Base-by-base conservation (phyloP, 2,888 invertebrate genomes). In the Cristatella mucedo region DNA sequence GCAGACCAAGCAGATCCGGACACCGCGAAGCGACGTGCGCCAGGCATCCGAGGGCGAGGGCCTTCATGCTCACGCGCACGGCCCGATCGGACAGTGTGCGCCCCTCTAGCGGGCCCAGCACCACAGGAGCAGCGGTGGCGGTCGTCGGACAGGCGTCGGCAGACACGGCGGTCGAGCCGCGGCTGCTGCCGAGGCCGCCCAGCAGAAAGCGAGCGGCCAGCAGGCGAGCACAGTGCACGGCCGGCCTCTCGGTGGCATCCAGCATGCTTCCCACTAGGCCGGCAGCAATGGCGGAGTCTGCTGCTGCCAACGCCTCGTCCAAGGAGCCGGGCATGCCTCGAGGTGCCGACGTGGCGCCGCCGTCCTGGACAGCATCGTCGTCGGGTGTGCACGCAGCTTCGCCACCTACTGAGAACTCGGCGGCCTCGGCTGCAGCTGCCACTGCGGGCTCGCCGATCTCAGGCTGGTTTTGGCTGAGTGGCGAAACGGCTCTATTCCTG, bases 11-110 rank as follows among this genome's bases (percentile, higher is more conserved):
- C n/a, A n/a, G n/a, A n/a, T n/a, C n/a, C n/a, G n/a, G n/a, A n/a
- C n/a, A n/a, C n/a, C n/a, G n/a, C n/a, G n/a, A n/a, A n/a, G 85
- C 66, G 40, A 83, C 75, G 49, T 77, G 76, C 0, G 78, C 76
- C 18, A 91, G 62, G 57, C 85, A 86, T 40, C 75, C 75, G n/a
- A 91, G 59, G 0, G 87, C 82, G 26, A 89, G 73, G 5, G 82
- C 78, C 67, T 91, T 89, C 1, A 87, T 81, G 42, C 89, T 89
- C 21, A 93, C 85, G 24, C 91, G 73, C 24, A 82, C 77, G 18
- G 70, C 69, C 61, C 75, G 74, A n/a, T n/a, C n/a, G n/a, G n/a
- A n/a, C n/a, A n/a, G n/a, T n/a, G n/a, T n/a, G n/a, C n/a, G n/a
- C n/a, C n/a, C n/a, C n/a, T n/a, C n/a, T n/a, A n/a, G n/a, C n/a